A percentile compares a stretch with the other conserved stretches of the same genome.
These are phyloP conservation scores for Mallotus villosus DNA, from an alignment of 2,797 vertebrate genomes.

Conservation along the genomic window DNA sequence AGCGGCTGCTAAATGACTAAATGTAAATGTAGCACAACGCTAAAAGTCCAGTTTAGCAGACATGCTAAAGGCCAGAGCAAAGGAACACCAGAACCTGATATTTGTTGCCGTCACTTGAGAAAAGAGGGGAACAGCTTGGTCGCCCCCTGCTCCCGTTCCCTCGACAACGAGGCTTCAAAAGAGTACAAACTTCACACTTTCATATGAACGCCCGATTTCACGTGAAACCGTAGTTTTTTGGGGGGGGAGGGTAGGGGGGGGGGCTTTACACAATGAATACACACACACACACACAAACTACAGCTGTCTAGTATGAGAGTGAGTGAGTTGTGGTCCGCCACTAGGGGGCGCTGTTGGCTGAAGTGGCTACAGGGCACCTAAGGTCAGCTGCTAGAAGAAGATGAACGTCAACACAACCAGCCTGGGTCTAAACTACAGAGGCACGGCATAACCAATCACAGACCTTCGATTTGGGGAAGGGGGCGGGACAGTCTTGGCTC, in stretches of 20 bases:
- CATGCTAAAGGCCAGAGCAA: too few relatives aligned
- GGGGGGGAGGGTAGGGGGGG: neutral
- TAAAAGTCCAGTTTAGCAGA: too few relatives aligned
- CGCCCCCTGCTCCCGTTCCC: too few relatives aligned
- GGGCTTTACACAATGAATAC: constrained; percentile 26
- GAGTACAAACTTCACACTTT: too few relatives aligned
- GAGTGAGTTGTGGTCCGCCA: constrained; percentile 30
- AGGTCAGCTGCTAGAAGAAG: constrained; percentile 56
- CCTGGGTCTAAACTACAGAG: constrained; percentile 31
- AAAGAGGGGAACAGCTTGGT: too few relatives aligned
- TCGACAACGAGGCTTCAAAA: too few relatives aligned
- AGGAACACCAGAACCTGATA: too few relatives aligned
- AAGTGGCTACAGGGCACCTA: constrained; percentile 60
- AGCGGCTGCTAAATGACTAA: too few relatives aligned
- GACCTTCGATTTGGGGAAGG: constrained; percentile 14
- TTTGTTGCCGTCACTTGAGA: too few relatives aligned
- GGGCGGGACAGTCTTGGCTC: too few relatives aligned
- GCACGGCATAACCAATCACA: constrained; percentile 54
- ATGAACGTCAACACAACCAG: constrained; percentile 47
- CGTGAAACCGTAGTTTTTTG: neutral
- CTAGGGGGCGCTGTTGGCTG: constrained; percentile 52
- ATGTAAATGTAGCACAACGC: too few relatives aligned
- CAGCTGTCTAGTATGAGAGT: constrained; percentile 51
- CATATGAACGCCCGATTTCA: neutral
- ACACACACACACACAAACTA: constrained; percentile 35